Evolutionary conservation across 2,797 vertebrate species (phyloP).

Genomic region (Dipus sagitta): DNA sequence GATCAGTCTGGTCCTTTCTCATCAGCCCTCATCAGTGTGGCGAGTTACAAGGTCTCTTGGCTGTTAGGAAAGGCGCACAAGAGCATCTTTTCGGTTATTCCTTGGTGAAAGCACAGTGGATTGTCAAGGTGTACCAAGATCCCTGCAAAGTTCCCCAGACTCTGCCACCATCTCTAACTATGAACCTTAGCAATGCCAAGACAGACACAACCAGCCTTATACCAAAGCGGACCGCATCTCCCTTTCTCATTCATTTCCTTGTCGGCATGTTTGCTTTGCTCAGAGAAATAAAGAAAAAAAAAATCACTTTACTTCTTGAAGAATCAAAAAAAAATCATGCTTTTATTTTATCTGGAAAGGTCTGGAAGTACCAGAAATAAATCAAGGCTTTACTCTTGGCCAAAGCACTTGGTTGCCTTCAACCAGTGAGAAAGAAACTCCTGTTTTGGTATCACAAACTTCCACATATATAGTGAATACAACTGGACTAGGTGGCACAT

Average conservation of each 20-base stretch:
- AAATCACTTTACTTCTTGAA: background rate
- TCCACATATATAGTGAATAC: background rate
- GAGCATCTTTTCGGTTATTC: background rate
- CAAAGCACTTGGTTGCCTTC: background rate
- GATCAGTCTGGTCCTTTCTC: background rate
- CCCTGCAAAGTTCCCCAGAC: background rate
- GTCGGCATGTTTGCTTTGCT: background rate
- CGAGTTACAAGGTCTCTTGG: background rate
- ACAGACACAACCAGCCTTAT: background rate
- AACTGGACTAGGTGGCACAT: background rate
- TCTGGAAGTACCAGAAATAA: background rate
- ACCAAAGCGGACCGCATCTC: background rate
- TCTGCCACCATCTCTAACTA: background rate
- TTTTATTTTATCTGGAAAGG: conserved; percentile 15
- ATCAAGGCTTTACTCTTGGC: background rate
- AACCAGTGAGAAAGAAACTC: background rate
- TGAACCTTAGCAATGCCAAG: background rate
- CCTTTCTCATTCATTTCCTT: background rate
- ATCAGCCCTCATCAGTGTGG: background rate
- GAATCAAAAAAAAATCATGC: background rate
- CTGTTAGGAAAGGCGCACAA: conserved; percentile 4
- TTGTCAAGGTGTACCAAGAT: background rate
- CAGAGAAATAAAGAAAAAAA: background rate
- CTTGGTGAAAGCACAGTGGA: background rate
- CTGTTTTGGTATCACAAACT: background rate